Conservation (phyloP, 2,888 invertebrate species). For the Conchocele bisecta region DNA sequence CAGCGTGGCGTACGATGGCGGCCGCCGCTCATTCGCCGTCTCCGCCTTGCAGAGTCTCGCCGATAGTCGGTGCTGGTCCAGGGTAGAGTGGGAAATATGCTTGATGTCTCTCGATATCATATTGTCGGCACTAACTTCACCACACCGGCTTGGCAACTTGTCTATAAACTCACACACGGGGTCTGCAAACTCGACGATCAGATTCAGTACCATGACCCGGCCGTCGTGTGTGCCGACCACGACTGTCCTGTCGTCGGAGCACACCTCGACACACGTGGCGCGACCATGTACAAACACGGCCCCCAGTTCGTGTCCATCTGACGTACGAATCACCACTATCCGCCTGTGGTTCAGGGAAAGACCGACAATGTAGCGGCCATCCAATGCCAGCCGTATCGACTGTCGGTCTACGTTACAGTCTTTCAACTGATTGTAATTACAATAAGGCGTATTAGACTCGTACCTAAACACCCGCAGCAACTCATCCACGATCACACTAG, state of each 20-base stretch:
- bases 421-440: conserved; percentile 1
- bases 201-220: conserved; percentile 71
- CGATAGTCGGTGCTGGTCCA: conserved; percentile 63
- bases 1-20: conserved; percentile 67
- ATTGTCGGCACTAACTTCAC: conserved; percentile 19
- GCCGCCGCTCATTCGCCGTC: conserved; percentile 49
- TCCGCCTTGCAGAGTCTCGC: conserved; percentile 47
- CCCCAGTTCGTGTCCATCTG: conserved; percentile 62
- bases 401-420: conserved; percentile 35
- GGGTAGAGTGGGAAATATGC: conserved; percentile 54
- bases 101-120: conserved; percentile 60
- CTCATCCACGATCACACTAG: conserved; percentile 63
- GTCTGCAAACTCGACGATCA: conserved; percentile 71
- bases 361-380: conserved; percentile 72
- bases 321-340: conserved; percentile 65
- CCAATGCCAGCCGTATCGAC: conserved; percentile 60
- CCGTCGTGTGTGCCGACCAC: conserved; percentile 77
- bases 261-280: conserved; percentile 67
- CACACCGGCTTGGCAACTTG: conserved; percentile 62
- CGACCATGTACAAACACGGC: conserved; percentile 72
- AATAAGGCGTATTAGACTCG: conserved; percentile 26
- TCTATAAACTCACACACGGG: conserved; percentile 69
- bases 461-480: conserved; percentile 60
- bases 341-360: conserved; percentile 62
- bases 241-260: conserved; percentile 73